These are phyloP conservation scores for Danaus plexippus DNA, from an alignment of 1,140 invertebrate species.

Conservation along the genomic window DNA sequence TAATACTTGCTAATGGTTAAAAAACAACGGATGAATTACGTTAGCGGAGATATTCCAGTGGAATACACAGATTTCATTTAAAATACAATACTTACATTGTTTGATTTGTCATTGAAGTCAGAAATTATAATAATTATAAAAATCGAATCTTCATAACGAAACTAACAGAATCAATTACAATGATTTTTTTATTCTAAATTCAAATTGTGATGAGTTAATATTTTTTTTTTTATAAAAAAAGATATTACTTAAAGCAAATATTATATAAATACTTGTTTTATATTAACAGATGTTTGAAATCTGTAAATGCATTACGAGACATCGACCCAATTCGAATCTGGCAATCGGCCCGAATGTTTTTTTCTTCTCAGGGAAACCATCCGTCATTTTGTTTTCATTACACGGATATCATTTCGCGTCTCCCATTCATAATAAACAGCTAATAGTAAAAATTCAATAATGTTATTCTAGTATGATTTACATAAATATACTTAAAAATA, in stretches of 20 bases:
- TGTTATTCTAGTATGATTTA: too few species aligned
- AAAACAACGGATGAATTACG: constrained; percentile 23
- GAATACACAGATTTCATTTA: constrained; percentile 16
- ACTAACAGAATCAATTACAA: too few species aligned
- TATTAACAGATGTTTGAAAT: constrained; percentile 5
- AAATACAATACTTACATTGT: constrained; percentile 10
- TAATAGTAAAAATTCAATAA: too few species aligned
- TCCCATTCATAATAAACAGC: constrained; percentile 18
- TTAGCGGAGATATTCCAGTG: constrained; percentile 15
- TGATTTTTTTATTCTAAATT: too few species aligned
- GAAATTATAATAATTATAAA: too few species aligned
- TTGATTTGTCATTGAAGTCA: too few species aligned
- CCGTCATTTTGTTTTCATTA: constrained; percentile 19
- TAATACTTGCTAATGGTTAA: constrained; percentile 32
- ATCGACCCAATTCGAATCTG: constrained; percentile 32
- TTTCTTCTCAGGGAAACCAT: constrained; percentile 26
- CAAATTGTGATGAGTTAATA: too few species aligned
- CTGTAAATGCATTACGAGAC: constrained; percentile 10
- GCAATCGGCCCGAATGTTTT: constrained; percentile 33
- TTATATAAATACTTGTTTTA: neutral
- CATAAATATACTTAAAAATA: too few species aligned
- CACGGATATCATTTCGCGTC: constrained; percentile 5
- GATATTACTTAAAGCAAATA: too few species aligned
- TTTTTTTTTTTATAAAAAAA: too few species aligned
- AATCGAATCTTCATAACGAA: too few species aligned